Conservation (phyloP, 2,888 invertebrate genomes). For the Liopterus haemorrhoidalis region DNA sequence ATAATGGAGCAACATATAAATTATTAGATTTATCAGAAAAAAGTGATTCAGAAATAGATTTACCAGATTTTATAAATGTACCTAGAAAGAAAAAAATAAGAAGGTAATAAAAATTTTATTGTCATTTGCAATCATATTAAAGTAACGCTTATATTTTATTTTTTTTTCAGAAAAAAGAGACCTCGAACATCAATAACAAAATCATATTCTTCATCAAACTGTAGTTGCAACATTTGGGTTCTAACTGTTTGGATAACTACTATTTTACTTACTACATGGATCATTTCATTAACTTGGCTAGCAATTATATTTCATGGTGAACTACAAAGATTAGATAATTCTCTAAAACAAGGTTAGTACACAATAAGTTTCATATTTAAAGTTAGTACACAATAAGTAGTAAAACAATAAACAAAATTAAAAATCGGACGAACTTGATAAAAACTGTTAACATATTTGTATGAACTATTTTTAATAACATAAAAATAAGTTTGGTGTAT, state of each 20-base stretch:
- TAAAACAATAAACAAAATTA: too few species aligned
- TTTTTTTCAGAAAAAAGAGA: constrained; percentile 13
- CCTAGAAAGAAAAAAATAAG: constrained; percentile 33
- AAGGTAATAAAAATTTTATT: too few species aligned
- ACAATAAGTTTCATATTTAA: too few species aligned
- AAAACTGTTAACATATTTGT: too few species aligned
- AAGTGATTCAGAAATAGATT: constrained; percentile 48
- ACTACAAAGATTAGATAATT: constrained; percentile 41
- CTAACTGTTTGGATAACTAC: constrained; percentile 39
- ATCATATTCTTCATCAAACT: constrained; percentile 10
- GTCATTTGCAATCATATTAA: constrained; percentile 9
- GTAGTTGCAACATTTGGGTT: constrained; percentile 30
- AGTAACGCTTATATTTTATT: constrained; percentile 6
- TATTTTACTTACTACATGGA: constrained; percentile 41
- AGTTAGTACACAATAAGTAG: too few species aligned
- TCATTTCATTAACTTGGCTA: constrained; percentile 43
- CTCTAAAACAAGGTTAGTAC: constrained; percentile 43
- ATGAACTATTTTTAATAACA: too few species aligned
- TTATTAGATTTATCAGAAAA: constrained; percentile 57
- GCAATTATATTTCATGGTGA: constrained; percentile 42
- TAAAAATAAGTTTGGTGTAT: too few species aligned
- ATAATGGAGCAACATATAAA: constrained; percentile 58
- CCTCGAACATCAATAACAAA: constrained; percentile 9
- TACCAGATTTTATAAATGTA: constrained; percentile 31
- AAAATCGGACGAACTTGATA: too few species aligned